Base-by-base conservation (phyloP, 2,888 invertebrate species). In the Dasypogon diadema region DNA sequence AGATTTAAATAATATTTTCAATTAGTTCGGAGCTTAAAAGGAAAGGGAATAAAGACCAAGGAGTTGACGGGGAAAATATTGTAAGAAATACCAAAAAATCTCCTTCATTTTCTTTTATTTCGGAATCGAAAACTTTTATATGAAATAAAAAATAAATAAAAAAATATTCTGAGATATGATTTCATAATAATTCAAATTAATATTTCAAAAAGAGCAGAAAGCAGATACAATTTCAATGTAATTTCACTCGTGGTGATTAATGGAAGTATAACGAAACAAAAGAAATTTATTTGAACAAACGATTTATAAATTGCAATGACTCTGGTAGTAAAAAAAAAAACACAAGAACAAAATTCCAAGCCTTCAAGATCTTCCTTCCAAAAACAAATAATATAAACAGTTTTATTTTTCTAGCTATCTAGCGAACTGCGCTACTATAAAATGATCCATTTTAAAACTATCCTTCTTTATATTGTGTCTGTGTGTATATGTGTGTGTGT, bases 121-220 rank as follows among this genome's bases (percentile, higher is more conserved):
- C 37, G 18, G 34, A 60, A 60, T 60, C 37, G 37, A n/a, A 60
- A 60, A 60, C 12, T 68, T 68, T 68, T 48, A 68, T 68, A 68
- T 48, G 24, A 68, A 68, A 68, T 68, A 68, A 68, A 68, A n/a
- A n/a, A n/a, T n/a, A n/a, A 68, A 68, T 68, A 68, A 68, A 68
- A 48, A 68, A 68, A 68, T 48, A 48, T 68, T 48, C 18, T 63
- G 63, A 63, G 63, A 63, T 63, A 68, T 65, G 48, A 22, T 48
- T 65, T 48, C 48, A 65, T 18, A 54, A 5, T 10, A 21, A 22
- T 6, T 54, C 54, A 54, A 54, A 54, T 54, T 54, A 54, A 16
- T 51, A 21, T 51, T 51, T 5, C 5, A 21, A 51, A 21, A 51
- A 51, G 34, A 68, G 65, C 46, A 68, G 48, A 42, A 37, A 63